Evolutionary conservation across 2,888 invertebrate genomes (phyloP).

Genomic region (Druceiella hillmani): DNA sequence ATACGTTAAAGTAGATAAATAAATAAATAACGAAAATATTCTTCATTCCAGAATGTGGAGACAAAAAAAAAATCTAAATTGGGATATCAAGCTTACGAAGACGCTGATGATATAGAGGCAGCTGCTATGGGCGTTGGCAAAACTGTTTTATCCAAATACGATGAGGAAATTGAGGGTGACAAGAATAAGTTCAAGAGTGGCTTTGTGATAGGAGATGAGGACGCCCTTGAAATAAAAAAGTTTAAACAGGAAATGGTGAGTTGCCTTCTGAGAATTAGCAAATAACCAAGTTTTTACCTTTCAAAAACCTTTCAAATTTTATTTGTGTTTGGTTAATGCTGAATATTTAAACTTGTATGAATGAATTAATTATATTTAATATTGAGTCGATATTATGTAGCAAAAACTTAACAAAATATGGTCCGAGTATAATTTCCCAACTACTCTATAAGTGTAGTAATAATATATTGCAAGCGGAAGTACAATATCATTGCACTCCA

Average conservation of each 20-base stretch:
- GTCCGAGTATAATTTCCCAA: too few relatives aligned
- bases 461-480: too few relatives aligned
- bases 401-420: too few relatives aligned
- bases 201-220: conserved; percentile 73
- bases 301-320: too few relatives aligned
- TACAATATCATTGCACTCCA: too few relatives aligned
- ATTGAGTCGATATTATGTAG: too few relatives aligned
- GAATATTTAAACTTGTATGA: neutral
- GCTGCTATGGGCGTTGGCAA: conserved; percentile 58
- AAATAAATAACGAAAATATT: too few relatives aligned
- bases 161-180: conserved; percentile 74
- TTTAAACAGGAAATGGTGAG: conserved; percentile 41
- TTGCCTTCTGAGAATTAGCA: conserved; percentile 1
- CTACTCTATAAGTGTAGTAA: too few relatives aligned
- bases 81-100: conserved; percentile 83
- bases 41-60: conserved; percentile 76
- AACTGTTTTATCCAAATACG: conserved; percentile 83
- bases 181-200: conserved; percentile 60
- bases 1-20: too few relatives aligned
- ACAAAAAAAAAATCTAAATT: conserved; percentile 76
- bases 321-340: conserved; percentile 5
- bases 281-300: too few relatives aligned
- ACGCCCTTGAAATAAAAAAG: conserved; percentile 50
- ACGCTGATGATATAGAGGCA: conserved; percentile 67
- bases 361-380: conserved; percentile 1